Base-by-base conservation (phyloP, 2,888 invertebrate species). In the Endotricha flammealis region DNA sequence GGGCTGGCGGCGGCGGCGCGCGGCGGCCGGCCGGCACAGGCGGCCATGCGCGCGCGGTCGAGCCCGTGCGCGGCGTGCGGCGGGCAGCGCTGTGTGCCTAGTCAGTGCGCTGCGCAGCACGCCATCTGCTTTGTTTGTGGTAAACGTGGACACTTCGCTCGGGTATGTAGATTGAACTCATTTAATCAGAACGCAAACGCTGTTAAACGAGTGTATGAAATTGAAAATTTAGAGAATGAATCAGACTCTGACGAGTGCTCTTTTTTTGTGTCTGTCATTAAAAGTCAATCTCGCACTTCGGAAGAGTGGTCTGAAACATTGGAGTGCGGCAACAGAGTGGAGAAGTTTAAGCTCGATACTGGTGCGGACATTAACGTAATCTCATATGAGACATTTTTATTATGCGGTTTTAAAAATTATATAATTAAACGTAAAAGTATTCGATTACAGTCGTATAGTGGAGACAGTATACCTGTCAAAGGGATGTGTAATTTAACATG, bases 391-490 rank as follows among this genome's bases (percentile, higher is more conserved):
- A 23, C n/a, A n/a, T 23, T 23, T 23, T 23, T 32, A 12, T 2
- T 14, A 13, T 17, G 25, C 10, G 27, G 30, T 12, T 36, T 7
- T 20, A 11, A 27, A 8, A n/a, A 3, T 10, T 2, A 10, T 10
- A 11, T n/a, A 6, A 32, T 35, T 13, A 22, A n/a, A 4, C 1
- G n/a, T n/a, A 35, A 34, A 9, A 38, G 31, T 8, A 33, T 40
- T 4, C 40, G 29, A 20, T 27, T 41, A 12, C 31, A 41, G 7
- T 41, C 41, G 5, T 44, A 44, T 14, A 41, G 34, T 11, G 38
- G 39, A 12, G 38, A 44, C 22, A 22, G 34, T 1, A 38, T 45
- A 13, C 42, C 38, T 6, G 27, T 41, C 7, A 41, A 33, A 12
- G 39, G 39, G 10, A n/a, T 32, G 12, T 41, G 39, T 31, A 8